Base-by-base conservation (phyloP, 2,113 vertebrate species). In the Callocephalon fimbriatum region DNA sequence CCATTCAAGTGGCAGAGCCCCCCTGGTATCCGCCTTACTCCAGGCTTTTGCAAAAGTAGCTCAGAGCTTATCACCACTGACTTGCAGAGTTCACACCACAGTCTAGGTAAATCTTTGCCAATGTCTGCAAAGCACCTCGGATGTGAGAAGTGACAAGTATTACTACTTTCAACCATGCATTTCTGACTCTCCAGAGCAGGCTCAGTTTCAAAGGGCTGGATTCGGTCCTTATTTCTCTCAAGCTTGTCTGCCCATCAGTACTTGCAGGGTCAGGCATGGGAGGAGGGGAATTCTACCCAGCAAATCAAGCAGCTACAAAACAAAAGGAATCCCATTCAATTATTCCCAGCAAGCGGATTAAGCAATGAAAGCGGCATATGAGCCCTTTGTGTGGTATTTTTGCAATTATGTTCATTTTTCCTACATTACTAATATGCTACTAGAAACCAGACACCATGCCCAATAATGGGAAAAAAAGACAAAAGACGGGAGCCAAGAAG, bases 321-420 rank as follows among this genome's bases (percentile, higher is more conserved):
- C 92, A 97, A 95, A 97, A 94, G 90, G 93, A 96, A 95, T 95
- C 80, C 78, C 66, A 0, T 83, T 95, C 80, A 88, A 94, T 89
- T 96, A 94, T 95, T 96, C 92, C 95, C 89, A 93, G 76, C 87
- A 93, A 96, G 87, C 3, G 11, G 95, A 97, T 96, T 95, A 97
- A 96, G 94, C 87, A 96, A 95, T 73, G 78, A 90, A 96, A 96
- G 95, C 19, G 15, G 90, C 94, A 85, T 91, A 88, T 0, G n/a
- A 97, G 88, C 71, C 90, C 94, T 97, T 90, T 93, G 95, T 92
- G 86, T 84, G 79, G 86, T 80, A 70, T 95, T 96, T 92, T 86
- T 95, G 86, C 83, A 96, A 96, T 94, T 97, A 95, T 35, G 32
- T 53, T 94, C 92, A 95, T 97, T 96, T 98, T 96, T 95, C 91